Evolutionary conservation across 2,888 invertebrate genomes (phyloP).

Genomic region (Tholera decimalis): DNA sequence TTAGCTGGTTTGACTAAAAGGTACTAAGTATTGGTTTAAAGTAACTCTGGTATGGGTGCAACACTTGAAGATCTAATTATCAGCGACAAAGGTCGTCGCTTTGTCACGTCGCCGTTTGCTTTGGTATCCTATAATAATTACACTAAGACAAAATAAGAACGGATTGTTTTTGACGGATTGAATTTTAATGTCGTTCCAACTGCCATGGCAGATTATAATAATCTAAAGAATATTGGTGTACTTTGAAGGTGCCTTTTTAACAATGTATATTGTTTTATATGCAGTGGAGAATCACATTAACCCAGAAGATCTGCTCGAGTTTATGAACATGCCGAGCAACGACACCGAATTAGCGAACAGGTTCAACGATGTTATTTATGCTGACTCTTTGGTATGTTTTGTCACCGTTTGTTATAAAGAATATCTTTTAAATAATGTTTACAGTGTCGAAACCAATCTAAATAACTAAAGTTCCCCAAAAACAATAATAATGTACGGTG

Average conservation of each 20-base stretch:
- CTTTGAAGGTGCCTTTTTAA: neutral
- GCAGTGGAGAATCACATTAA: conserved; percentile 87
- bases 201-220: neutral
- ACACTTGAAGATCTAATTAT: too few species aligned
- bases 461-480: neutral
- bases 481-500: neutral
- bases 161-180: neutral
- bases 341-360: conserved; percentile 45
- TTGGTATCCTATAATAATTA: neutral
- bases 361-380: conserved; percentile 51
- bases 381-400: conserved; percentile 62
- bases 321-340: conserved; percentile 67
- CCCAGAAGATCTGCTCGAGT: conserved; percentile 83
- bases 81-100: too few species aligned
- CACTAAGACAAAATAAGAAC: neutral
- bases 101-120: too few species aligned
- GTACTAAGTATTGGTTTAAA: too few species aligned
- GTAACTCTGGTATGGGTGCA: too few species aligned
- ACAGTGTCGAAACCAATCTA: neutral
- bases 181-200: neutral
- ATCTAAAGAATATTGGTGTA: neutral
- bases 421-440: neutral
- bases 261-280: conserved; percentile 22
- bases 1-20: too few species aligned
- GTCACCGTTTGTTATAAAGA: neutral